A percentile compares a stretch with the other conserved stretches of the same genome.
These are phyloP conservation scores for Ptilonorhynchus violaceus DNA, from an alignment of 2,113 vertebrate genomes.

Conservation along the genomic window DNA sequence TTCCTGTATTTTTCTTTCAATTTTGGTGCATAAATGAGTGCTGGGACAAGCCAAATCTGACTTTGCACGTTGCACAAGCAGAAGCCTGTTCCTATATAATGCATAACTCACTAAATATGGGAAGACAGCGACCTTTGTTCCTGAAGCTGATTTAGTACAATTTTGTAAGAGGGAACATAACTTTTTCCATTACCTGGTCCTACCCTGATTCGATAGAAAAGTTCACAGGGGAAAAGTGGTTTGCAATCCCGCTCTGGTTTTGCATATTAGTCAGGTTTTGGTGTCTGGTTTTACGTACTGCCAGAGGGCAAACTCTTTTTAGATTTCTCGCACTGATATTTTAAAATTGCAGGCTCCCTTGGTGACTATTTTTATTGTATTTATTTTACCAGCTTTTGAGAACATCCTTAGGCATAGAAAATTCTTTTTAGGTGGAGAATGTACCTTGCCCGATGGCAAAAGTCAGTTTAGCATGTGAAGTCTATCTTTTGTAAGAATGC, in stretches of 20 bases:
- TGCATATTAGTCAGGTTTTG: constrained; percentile 60
- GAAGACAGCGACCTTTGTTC: neutral
- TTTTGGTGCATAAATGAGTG: neutral
- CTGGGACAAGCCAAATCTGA: neutral
- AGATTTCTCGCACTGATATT: constrained; percentile 68
- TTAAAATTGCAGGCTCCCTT: constrained; percentile 53
- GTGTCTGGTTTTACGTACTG: constrained; percentile 48
- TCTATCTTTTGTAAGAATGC: constrained; percentile 33
- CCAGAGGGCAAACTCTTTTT: constrained; percentile 28
- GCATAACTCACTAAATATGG: neutral
- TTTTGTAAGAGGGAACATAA: constrained; percentile 16
- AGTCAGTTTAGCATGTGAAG: constrained; percentile 30
- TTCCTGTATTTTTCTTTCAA: neutral
- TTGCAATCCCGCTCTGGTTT: constrained; percentile 42
- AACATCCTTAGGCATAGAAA: constrained; percentile 54
- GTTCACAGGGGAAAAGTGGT: constrained; percentile 59
- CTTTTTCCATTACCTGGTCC: constrained; percentile 39
- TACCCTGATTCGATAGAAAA: constrained; percentile 32
- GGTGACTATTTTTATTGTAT: constrained; percentile 48
- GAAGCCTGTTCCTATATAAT: neutral
- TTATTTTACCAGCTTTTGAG: constrained; percentile 49
- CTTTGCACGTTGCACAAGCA: neutral
- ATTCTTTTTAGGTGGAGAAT: constrained; percentile 45
- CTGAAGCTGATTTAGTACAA: neutral
- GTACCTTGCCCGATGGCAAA: neutral